Percentiles rank a stretch among this genome's conserved stretches.
Conservation (phyloP, 1,140 invertebrate genomes). For the Sycobia sp. region DNA sequence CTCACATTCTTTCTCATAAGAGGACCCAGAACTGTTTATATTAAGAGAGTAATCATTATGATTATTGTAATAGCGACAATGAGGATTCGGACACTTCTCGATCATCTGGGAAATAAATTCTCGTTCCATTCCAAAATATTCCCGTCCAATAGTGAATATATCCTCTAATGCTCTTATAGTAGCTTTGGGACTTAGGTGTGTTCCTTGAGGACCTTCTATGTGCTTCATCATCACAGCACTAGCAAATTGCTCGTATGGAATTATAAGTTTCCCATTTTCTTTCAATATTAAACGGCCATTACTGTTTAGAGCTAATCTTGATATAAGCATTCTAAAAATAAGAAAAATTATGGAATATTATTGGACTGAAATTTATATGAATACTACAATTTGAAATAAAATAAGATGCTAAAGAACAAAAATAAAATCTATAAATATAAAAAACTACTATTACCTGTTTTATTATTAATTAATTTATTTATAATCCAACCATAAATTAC, state of each 20-base stretch:
- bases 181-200: slow-evolving; percentile 79
- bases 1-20: slow-evolving; percentile 57
- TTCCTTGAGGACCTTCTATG: slow-evolving; percentile 82
- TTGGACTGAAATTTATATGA: too few relatives aligned
- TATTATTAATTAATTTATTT: too few relatives aligned
- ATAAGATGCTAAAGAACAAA: too few relatives aligned
- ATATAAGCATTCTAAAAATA: slow-evolving; percentile 77
- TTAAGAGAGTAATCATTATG: slow-evolving; percentile 79
- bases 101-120: slow-evolving; percentile 87
- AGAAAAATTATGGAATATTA: background rate
- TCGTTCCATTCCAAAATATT: slow-evolving; percentile 88
- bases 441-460: too few relatives aligned
- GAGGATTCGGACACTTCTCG: slow-evolving; percentile 83
- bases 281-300: slow-evolving; percentile 79
- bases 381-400: too few relatives aligned
- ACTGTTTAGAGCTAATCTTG: slow-evolving; percentile 79
- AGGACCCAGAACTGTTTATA: slow-evolving; percentile 55
- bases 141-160: slow-evolving; percentile 82
- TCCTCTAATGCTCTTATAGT: slow-evolving; percentile 83
- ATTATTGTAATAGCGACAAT: slow-evolving; percentile 84
- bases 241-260: slow-evolving; percentile 86
- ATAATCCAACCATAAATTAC: too few relatives aligned
- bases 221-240: slow-evolving; percentile 89
- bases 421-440: too few relatives aligned
- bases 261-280: slow-evolving; percentile 85